A percentile compares a stretch with the other conserved stretches of the same genome.
Conservation (phyloP, 2,113 vertebrate species). For the Hystrix cristata region DNA sequence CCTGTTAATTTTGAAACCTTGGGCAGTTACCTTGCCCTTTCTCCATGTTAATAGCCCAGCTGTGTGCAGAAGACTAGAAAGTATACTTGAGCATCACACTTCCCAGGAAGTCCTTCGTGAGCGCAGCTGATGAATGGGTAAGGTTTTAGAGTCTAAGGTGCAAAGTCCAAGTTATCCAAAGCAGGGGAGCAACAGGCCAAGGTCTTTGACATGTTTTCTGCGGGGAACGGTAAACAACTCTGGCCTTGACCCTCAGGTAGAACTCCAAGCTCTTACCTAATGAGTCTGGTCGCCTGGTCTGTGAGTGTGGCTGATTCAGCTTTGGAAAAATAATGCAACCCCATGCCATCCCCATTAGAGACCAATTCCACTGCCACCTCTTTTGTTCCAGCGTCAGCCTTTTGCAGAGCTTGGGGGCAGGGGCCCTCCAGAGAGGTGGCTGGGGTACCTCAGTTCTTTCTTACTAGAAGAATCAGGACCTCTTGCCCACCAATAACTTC, state of each 20-base stretch:
- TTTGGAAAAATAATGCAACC: neutral
- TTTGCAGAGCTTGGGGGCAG: neutral
- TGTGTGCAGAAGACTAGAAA: neutral
- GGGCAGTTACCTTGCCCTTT: neutral
- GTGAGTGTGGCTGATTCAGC: neutral
- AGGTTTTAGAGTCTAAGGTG: neutral
- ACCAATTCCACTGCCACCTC: neutral
- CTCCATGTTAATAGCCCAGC: neutral
- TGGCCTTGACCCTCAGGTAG: neutral
- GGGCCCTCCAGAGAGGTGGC: neutral
- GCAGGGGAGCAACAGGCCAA: neutral
- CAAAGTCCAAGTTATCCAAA: neutral
- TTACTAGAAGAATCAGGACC: neutral
- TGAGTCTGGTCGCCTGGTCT: neutral
- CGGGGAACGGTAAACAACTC: neutral
- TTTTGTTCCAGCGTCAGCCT: neutral
- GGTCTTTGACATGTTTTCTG: neutral
- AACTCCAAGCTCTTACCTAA: constrained; percentile 3
- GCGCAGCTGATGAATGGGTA: too few species aligned
- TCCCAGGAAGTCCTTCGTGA: neutral
- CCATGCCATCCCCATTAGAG: fast-evolving
- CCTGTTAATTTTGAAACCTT: neutral
- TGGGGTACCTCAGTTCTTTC: neutral
- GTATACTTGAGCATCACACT: neutral
- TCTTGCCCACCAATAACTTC: neutral